Evolutionary conservation across 1,140 invertebrate genomes (phyloP), one percentile per base, ranked within the genome.

Genomic region (Sesamia nonagrioides): DNA sequence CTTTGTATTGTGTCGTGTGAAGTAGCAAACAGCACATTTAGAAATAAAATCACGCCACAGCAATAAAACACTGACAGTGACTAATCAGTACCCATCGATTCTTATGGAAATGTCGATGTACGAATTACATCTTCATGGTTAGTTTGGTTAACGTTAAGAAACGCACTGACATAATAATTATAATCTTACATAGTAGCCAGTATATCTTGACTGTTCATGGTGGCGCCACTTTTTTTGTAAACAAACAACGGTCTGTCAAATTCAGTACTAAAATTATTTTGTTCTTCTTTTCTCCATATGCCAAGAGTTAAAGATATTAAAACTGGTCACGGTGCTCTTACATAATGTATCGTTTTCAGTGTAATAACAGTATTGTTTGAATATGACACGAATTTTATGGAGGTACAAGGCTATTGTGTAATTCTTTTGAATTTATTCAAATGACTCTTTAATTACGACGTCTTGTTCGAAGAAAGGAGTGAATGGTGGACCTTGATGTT

Each of bases 401-500:
- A 48, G 18, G 21, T 48, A 68, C 63, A 68, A 8, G 5, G 11
- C 11, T 11, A 27, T 50, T 68, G 63, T 27, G 63, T 50, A 48
- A 68, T 33, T 68, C 63, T 68, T 68, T 68, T 68, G 40, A 68
- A 68, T 68, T 27, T 68, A 68, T 48, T 68, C 63, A 68, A 68
- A 68, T 68, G 63, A n/a, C 8, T 68, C 8, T 68, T 68, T 68
- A 68, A 68, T 68, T 68, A 50, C 40, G 21, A 33, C 3, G 60
- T 18, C 60, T 21, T 63, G 60, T 63, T 40, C 60, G 21, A 63
- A 63, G 60, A 63, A 63, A 63, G n/a, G 37, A 18, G 37, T 42
- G 60, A 56, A 27, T 56, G 52, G 21, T 58, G 27, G 17, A 18
- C 35, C 60, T 63, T 63, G 15, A 9, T 56, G 5, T 0, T 18